These are phyloP conservation scores for Caenorhabditis angaria DNA, from an alignment of 2,888 invertebrate species.

Conservation along the genomic window DNA sequence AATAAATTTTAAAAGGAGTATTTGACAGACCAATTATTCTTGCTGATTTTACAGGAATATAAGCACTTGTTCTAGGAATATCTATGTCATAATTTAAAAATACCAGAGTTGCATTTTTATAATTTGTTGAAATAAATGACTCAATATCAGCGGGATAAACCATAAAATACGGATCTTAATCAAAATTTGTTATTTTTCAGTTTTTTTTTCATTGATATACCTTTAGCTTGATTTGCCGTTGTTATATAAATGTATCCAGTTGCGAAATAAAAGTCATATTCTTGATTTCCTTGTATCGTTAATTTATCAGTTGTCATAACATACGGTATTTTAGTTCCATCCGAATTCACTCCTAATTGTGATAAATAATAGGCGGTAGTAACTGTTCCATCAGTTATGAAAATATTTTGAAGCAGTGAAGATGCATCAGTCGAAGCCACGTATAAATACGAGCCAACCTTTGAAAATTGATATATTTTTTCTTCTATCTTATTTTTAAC, in stretches of 20 bases:
- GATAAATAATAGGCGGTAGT: constrained; percentile 3
- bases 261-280: background rate
- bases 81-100: constrained; percentile 16
- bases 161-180: constrained; percentile 6
- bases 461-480: background rate
- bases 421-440: constrained; percentile 11
- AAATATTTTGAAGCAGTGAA: background rate
- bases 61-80: background rate
- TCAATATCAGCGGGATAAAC: background rate
- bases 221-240: constrained; percentile 16
- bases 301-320: constrained; percentile 4
- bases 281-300: constrained; percentile 1
- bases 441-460: constrained; percentile 14
- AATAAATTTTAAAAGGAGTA: constrained; percentile 5
- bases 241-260: constrained; percentile 21
- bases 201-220: background rate
- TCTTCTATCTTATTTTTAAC: background rate
- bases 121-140: background rate
- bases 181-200: too few species aligned
- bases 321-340: constrained; percentile 12
- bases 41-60: constrained; percentile 5
- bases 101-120: constrained; percentile 12
- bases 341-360: constrained; percentile 12
- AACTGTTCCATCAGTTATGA: constrained; percentile 9
- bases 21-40: background rate